Base-by-base conservation (phyloP, 2,888 invertebrate genomes). In the Lasius platythorax region DNA sequence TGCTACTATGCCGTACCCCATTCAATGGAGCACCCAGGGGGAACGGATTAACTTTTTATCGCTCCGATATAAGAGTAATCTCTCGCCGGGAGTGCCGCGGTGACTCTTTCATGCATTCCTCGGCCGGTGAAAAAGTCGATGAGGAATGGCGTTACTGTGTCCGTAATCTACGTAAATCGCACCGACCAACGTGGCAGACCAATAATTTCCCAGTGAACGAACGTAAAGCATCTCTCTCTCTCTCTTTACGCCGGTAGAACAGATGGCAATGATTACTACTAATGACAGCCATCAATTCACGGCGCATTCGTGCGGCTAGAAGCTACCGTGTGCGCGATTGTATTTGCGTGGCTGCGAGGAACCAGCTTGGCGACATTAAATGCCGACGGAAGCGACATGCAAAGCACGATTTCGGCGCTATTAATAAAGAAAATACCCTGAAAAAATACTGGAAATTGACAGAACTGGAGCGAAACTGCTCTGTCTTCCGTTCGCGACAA, bases 211-310 rank as follows among this genome's bases (percentile, higher is more conserved):
- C 76, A 67, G 64, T 15, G 70, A 81, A 37, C 74, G 84, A 74
- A 73, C 76, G 76, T 83, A 82, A 84, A 78, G 88, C 87, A 75
- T 84, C 83, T 84, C 74, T 83, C 64, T 75, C 43, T n/a, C n/a
- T 30, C 61, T 30, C 30, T 15, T 40, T 23, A 43, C 33, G 72
- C 46, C 83, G 68, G 78, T 82, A 83, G 89, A 86, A 83, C 90
- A 89, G 90, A 91, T 89, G 91, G 88, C 88, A 88, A 90, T 86
- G 91, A 91, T 91, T 88, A 87, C 88, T 85, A 74, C 87, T 91
- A 92, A 92, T 91, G 90, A 87, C 85, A 81, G 76, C 79, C 89
- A 89, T 91, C 90, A 89, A 91, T 91, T 87, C 85, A 75, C 86
- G 82, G 56, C 83, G 86, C 79, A 82, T 70, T 83, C 85, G 81